A percentile compares a stretch with the other conserved stretches of the same genome.
Evolutionary conservation across 2,888 invertebrate genomes (phyloP).

Genomic region (Oscheius sp.): DNA sequence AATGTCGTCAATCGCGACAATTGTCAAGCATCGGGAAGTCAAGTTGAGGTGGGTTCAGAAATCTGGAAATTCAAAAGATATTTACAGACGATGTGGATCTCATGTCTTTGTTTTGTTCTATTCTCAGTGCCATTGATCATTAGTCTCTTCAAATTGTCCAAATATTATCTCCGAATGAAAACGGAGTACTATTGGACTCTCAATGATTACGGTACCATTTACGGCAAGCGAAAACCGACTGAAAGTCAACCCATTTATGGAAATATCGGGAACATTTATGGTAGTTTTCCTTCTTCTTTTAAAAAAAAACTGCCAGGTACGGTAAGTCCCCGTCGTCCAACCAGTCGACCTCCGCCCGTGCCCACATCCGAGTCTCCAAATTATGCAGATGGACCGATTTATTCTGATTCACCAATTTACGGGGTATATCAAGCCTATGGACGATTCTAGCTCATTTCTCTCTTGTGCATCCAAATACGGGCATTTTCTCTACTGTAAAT

Average conservation of each 20-base stretch:
- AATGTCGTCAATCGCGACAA: conserved; percentile 35
- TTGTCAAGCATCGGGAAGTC: conserved; percentile 36
- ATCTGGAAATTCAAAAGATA: neutral
- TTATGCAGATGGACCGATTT: conserved; percentile 39
- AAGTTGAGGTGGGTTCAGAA: conserved; percentile 29
- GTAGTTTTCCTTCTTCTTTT: conserved; percentile 1
- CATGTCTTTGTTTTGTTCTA: conserved; percentile 39
- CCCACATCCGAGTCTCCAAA: neutral
- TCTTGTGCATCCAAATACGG: conserved; percentile 16
- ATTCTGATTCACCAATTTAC: conserved; percentile 40
- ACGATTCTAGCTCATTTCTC: conserved; percentile 31
- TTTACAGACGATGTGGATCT: conserved; percentile 37
- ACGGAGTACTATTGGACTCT: conserved; percentile 55
- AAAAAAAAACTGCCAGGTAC: conserved; percentile 6
- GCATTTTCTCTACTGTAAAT: conserved; percentile 14
- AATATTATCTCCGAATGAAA: conserved; percentile 49
- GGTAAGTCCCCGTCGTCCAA: conserved; percentile 19
- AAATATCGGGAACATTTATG: conserved; percentile 32
- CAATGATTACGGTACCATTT: conserved; percentile 40
- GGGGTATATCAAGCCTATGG: conserved; percentile 41
- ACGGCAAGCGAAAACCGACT: conserved; percentile 17
- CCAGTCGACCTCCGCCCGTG: conserved; percentile 24
- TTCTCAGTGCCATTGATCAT: conserved; percentile 40
- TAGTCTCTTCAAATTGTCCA: conserved; percentile 49
- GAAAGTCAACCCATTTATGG: conserved; percentile 25